Base-by-base conservation (phyloP, 1,140 invertebrate genomes). In the Hycleus cichorii region DNA sequence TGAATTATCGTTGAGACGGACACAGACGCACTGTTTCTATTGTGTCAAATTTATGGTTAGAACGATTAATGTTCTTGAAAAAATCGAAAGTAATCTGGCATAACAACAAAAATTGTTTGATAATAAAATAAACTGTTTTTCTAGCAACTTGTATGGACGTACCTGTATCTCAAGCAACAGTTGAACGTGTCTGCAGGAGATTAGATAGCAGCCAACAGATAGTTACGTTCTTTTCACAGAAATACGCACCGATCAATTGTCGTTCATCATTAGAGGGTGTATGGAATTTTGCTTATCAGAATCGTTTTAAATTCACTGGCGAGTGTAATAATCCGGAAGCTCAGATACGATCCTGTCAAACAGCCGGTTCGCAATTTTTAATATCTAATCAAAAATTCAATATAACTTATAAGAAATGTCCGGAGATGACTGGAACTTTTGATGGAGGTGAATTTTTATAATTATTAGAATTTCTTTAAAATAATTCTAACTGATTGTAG, bases 301-400 rank as follows among this genome's bases (percentile, higher is more conserved):
- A 91, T 75, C 78, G 88, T 58, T 93, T 91, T 69, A 82, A 91
- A 58, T 95, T 94, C 69, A 93, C 91, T 26, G 92, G 93, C 27
- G 92, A 95, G 73, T 96, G 93, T 71, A 83, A 84, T 65, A 77
- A 93, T 74, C 87, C 86, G 1, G 90, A 95, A 74, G 91, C 90
- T 4, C 84, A 88, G 65, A 94, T 98, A 60, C 84, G 83, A 66
- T 96, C 95, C 0, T 98, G 95, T 77, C 95, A 98, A 77, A 91
- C 89, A 9, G 91, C 95, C 39, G 95, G 95, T 57, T 94, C 93
- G 9, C 90, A 96, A 73, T 96, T 95, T 75, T 84, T 95, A 42
- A 96, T 97, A 62, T 91, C 93, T 27, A 98, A 98, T 78, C 91
- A 97, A 72, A 95, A 97, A 69, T 98, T 98, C 66, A 91, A 93